Percentiles rank a stretch among this genome's conserved stretches.
Conservation (phyloP, 1,140 invertebrate species). For the Drosophila saltans region DNA sequence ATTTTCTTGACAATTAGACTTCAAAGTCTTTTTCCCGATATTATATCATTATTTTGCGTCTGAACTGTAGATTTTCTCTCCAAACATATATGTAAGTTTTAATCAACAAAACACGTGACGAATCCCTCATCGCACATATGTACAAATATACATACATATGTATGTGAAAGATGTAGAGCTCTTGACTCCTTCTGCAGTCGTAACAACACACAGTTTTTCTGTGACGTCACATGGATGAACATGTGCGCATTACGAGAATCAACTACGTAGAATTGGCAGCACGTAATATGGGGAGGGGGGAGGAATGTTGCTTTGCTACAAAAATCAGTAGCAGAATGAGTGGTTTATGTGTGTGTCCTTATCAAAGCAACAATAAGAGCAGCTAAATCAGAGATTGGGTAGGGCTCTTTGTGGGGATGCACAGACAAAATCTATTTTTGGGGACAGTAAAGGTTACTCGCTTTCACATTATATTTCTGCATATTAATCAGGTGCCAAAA, state of each 20-base stretch:
- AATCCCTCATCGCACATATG: background rate
- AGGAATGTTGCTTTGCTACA: too few relatives aligned
- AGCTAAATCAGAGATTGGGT: background rate
- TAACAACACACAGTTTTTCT: conserved; percentile 25
- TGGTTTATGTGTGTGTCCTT: background rate
- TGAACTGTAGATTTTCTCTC: background rate
- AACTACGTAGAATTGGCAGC: background rate
- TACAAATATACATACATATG: background rate
- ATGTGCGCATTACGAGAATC: conserved; percentile 62
- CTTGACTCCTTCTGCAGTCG: conserved; percentile 4
- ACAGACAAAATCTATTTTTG: background rate
- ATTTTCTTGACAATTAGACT: too few relatives aligned
- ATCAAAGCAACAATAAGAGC: background rate
- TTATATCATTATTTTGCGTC: too few relatives aligned
- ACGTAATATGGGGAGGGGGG: too few relatives aligned
- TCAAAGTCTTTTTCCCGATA: too few relatives aligned
- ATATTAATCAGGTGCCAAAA: background rate
- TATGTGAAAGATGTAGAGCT: background rate
- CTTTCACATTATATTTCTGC: too few relatives aligned
- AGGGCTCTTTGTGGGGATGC: background rate
- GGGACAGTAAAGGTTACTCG: too few relatives aligned
- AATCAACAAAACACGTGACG: background rate
- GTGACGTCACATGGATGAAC: conserved; percentile 69
- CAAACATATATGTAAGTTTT: conserved; percentile 14
- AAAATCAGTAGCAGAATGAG: too few relatives aligned